Evolutionary conservation across 2,888 invertebrate species (phyloP), one percentile per base, ranked within the genome.

Genomic region (Alloplasta piceator): DNA sequence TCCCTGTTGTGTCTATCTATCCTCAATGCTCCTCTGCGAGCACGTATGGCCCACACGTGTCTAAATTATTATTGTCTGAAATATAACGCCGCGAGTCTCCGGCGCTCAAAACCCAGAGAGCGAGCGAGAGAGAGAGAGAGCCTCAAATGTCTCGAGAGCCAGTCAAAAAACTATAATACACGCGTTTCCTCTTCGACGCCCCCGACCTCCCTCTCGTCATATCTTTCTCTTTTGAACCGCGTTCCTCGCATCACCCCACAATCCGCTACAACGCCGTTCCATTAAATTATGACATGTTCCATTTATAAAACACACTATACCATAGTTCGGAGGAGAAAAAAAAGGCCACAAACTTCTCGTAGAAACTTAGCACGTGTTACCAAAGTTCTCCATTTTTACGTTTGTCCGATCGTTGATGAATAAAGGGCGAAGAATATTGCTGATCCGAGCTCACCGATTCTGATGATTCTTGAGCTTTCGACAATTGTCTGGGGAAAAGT

Each of bases 1-100:
- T 84, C 86, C 85, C 89, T 86, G 89, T 87, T 87, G 86, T 85
- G 87, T 87, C 88, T 89, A 87, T 88, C 87, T 86, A 88, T 89
- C 88, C 87, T 84, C 82, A 82, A 84, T 84, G 81, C 79, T 84
- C 78, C 82, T 85, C 78, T 67, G 64, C 79, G 79, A 74, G 86
- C 89, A 84, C 90, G 91, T 90, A 91, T 91, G 91, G 90, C 83
- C 88, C 89, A 87, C 91, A 91, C 89, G 87, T 91, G 91, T 90
- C 88, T 88, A 88, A 89, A 90, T 90, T 89, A 90, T 90, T 90
- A 90, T 91, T 91, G 90, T 91, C 89, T 89, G 87, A 88, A 89
- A 87, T 87, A 87, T 85, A 85, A 87, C 85, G 77, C 83, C 66
- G 75, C 78, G 72, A 50, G 71, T 81, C 70, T 55, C 63, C 26